Base-by-base conservation (phyloP, 2,113 vertebrate species). In the Callospermophilus lateralis region DNA sequence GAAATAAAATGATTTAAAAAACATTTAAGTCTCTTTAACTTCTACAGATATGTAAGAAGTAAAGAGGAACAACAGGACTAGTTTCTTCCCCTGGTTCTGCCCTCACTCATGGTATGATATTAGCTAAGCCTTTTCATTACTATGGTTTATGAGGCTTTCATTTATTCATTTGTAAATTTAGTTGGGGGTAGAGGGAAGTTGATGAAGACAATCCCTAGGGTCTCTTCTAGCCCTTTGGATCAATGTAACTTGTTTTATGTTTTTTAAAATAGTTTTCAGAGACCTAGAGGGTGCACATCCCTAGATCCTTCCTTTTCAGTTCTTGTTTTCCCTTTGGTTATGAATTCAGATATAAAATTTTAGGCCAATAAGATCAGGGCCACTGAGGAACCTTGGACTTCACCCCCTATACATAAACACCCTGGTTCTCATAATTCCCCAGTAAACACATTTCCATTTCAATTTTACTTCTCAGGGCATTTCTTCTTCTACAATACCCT, bases 1-100 rank as follows among this genome's bases (percentile, higher is more conserved):
- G 77, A 76, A 91, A 86, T 1, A 68, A 90, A 68, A 28, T 37
- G 10, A 4, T 37, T 87, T 76, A n/a, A 74, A 84, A 96, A 95
- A 26, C 6, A 86, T 6, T 48, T 5, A 22, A 70, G 20, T 74
- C 26, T 94, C 63, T 32, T 73, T 83, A 53, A 87, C 13, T 55
- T 0, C 32, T 80, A 28, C 16, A 74, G 51, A 63, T 0, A 0
- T 72, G 28, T 63, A 63, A 68, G 32, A 37, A 86, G 8, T 42
- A 63, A 48, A 84, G 34, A 73, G 2, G 76, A 32, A 80, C 6
- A 72, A 30, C 4, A 48, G 20, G 37, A 42, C 12, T 70, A 6
- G 11, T 70, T 81, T 95, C 28, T 67, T 58, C 79, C 65, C 11
- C 53, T 42, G 6, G 12, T 80, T 80, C 58, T 76, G 26, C 22